A percentile compares a stretch with the other conserved stretches of the same genome.
phyloP scores from a whole-genome alignment of 2,113 vertebrate species.

The Oreochromis tanganicae region DNA sequence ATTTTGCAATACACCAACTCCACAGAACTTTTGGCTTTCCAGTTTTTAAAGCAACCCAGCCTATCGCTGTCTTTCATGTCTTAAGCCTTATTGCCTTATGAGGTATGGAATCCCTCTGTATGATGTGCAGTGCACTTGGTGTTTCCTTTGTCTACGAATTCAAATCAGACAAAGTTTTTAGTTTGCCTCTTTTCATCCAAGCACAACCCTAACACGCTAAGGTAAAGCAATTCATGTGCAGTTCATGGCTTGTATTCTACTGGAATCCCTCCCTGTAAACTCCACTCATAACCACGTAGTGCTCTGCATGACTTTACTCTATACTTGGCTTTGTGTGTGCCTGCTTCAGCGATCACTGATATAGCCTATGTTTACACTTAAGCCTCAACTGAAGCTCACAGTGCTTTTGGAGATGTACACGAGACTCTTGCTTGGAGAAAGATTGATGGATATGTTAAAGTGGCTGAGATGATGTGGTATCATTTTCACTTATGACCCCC shows the following conservation, averaged over 20 bases:
- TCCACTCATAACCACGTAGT: constrained; percentile 41
- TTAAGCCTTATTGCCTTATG: constrained; percentile 72
- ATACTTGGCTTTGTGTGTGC: constrained; percentile 62
- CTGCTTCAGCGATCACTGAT: constrained; percentile 60
- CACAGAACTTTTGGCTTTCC: not conserved
- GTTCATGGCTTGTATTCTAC: not conserved
- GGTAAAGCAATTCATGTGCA: not conserved
- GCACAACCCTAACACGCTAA: not conserved
- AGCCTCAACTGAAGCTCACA: constrained; percentile 35
- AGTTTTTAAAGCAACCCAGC: constrained; percentile 16
- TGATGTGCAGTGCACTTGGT: constrained; percentile 36
- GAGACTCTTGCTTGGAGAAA: not conserved
- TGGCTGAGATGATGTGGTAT: not conserved
- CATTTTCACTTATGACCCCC: not conserved
- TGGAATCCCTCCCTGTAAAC: constrained; percentile 17
- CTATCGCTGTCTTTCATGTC: constrained; percentile 49
- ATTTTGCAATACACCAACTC: constrained; percentile 5
- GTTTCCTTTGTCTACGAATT: constrained; percentile 20
- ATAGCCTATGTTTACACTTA: constrained; percentile 60
- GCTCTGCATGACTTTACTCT: constrained; percentile 63
- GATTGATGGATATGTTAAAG: not conserved
- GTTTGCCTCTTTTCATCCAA: constrained; percentile 2
- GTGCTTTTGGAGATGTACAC: constrained; percentile 17
- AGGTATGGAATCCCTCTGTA: constrained; percentile 29
- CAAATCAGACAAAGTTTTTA: not conserved